These are phyloP conservation scores for Cromileptes altivelis DNA, from an alignment of 2,113 vertebrate genomes.

Conservation along the genomic window DNA sequence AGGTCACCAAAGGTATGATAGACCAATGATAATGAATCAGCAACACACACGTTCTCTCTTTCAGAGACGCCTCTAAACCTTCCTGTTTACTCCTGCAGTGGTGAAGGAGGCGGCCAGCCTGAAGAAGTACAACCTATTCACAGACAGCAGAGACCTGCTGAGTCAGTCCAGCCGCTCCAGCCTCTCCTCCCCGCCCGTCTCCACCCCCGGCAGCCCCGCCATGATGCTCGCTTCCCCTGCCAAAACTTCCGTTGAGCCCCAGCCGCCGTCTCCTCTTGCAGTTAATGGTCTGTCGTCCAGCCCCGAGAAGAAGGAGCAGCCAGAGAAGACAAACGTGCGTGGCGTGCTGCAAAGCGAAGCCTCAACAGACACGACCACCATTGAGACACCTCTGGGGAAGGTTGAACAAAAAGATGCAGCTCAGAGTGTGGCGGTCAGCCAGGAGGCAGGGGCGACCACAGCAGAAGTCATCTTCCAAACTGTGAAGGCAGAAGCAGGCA, in stretches of 20 bases:
- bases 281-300: slow-evolving; percentile 21
- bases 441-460: not conserved
- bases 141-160: slow-evolving; percentile 86
- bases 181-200: slow-evolving; percentile 80
- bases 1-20: slow-evolving; percentile 88
- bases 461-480: not conserved
- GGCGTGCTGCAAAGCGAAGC: not conserved
- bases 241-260: not conserved
- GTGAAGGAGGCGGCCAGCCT: slow-evolving; percentile 91
- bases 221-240: slow-evolving; percentile 24
- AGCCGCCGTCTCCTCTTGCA: slow-evolving; percentile 47
- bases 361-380: not conserved
- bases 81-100: slow-evolving; percentile 81
- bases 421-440: not conserved
- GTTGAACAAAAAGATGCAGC: not conserved
- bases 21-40: too few species aligned
- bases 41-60: too few species aligned
- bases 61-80: not conserved
- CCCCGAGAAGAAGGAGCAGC: not conserved
- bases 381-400: not conserved
- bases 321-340: not conserved
- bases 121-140: slow-evolving; percentile 93
- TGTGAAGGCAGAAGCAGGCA: not conserved
- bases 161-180: slow-evolving; percentile 89
- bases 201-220: slow-evolving; percentile 86